phyloP scores from a whole-genome alignment of 2,797 vertebrate species.

The Diglossa cyanea region DNA sequence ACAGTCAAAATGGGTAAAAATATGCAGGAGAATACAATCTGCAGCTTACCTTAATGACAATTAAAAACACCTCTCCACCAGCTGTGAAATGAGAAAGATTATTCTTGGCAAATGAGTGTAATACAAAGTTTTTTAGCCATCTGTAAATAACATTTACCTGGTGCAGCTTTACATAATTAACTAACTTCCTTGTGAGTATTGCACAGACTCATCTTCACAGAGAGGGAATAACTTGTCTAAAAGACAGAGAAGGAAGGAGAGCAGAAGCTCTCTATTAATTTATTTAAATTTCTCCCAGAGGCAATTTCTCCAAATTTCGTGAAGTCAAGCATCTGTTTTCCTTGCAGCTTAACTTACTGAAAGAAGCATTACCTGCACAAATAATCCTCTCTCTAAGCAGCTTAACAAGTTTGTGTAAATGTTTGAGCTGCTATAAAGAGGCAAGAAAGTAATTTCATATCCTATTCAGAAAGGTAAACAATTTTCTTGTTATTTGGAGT shows the following conservation, averaged over 20 bases:
- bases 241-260: slow-evolving; percentile 4
- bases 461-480: slow-evolving; percentile 36
- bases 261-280: neutral
- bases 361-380: slow-evolving; percentile 44
- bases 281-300: slow-evolving; percentile 17
- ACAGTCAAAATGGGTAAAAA: neutral
- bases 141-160: slow-evolving; percentile 72
- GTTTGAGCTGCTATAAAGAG: slow-evolving; percentile 46
- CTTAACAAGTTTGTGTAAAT: slow-evolving; percentile 53
- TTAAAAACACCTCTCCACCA: neutral
- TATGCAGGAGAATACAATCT: neutral
- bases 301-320: neutral
- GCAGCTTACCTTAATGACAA: neutral
- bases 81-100: neutral
- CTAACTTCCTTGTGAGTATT: neutral
- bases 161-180: slow-evolving; percentile 66
- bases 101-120: slow-evolving; percentile 59
- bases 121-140: slow-evolving; percentile 40
- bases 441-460: slow-evolving; percentile 5
- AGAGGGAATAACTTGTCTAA: neutral
- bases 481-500: slow-evolving; percentile 7
- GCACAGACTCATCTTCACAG: slow-evolving; percentile 32
- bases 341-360: neutral
- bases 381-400: slow-evolving; percentile 25
- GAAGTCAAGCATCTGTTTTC: slow-evolving; percentile 31